Conservation (phyloP, 2,113 vertebrate genomes). For the Andinoacara biseriatus region DNA sequence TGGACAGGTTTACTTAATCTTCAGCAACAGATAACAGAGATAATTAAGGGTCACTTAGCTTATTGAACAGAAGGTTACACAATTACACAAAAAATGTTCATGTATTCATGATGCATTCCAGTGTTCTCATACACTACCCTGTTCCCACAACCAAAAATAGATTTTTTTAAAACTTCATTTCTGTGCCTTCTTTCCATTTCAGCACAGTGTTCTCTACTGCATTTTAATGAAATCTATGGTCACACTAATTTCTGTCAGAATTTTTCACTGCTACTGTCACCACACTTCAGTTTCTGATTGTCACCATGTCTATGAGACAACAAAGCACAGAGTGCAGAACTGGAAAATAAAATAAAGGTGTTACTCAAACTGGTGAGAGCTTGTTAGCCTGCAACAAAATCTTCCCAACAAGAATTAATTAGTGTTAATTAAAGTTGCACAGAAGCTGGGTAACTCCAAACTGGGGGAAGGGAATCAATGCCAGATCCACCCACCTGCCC, state of each 20-base stretch:
- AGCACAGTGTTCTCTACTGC: not conserved
- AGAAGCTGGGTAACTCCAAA: not conserved
- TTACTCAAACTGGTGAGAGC: conserved; percentile 4
- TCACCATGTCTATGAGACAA: not conserved
- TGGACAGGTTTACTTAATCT: not conserved
- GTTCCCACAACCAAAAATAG: not conserved
- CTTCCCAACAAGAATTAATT: conserved; percentile 8
- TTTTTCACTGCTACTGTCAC: not conserved
- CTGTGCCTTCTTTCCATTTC: not conserved
- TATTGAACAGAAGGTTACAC: too few relatives aligned
- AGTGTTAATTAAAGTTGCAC: conserved; percentile 6
- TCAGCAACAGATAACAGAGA: too few relatives aligned
- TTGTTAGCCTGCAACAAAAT: not conserved
- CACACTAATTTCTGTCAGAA: not conserved
- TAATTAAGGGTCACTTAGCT: too few relatives aligned
- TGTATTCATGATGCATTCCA: too few relatives aligned
- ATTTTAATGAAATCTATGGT: not conserved
- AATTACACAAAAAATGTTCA: too few relatives aligned
- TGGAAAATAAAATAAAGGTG: conserved; percentile 1
- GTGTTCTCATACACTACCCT: too few relatives aligned
- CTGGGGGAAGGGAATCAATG: conserved; percentile 1
- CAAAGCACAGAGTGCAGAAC: not conserved
- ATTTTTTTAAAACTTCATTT: not conserved
- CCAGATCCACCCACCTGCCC: not conserved
- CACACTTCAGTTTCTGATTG: not conserved